phyloP scores from a whole-genome alignment of 2,888 invertebrate species.

The Spicauda simplicius region DNA sequence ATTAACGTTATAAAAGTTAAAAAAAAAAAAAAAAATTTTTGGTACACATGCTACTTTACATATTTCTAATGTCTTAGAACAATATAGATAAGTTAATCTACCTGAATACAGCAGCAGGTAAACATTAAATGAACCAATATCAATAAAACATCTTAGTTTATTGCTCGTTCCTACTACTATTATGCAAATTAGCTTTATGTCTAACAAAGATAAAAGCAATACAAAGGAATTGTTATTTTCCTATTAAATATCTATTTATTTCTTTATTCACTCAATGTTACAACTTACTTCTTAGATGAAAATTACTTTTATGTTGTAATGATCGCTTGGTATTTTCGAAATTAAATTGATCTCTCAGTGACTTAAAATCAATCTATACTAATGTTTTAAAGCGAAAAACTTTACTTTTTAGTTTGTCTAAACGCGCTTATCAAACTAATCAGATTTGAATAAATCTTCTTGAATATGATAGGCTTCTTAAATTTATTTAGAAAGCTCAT shows the following conservation, averaged over 20 bases:
- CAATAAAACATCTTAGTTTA: background rate
- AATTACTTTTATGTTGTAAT: background rate
- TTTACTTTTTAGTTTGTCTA: too few species aligned
- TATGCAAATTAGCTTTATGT: background rate
- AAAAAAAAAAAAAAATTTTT: too few species aligned
- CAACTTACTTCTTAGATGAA: background rate
- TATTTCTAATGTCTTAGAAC: background rate
- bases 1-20: too few species aligned
- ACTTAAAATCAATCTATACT: too few species aligned
- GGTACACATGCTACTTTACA: background rate
- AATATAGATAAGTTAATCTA: background rate
- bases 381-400: too few species aligned
- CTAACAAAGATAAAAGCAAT: background rate
- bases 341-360: background rate
- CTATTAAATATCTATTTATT: background rate
- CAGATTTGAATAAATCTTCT: too few species aligned
- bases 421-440: too few species aligned
- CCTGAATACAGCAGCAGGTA: background rate
- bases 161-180: background rate
- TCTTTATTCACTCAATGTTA: background rate
- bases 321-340: background rate
- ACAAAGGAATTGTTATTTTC: background rate
- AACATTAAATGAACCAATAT: background rate
- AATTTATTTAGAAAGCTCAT: too few species aligned
- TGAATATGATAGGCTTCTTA: too few species aligned